These are phyloP conservation scores for Myotis vivesi DNA, from an alignment of 2,797 vertebrate genomes.

Conservation along the genomic window DNA sequence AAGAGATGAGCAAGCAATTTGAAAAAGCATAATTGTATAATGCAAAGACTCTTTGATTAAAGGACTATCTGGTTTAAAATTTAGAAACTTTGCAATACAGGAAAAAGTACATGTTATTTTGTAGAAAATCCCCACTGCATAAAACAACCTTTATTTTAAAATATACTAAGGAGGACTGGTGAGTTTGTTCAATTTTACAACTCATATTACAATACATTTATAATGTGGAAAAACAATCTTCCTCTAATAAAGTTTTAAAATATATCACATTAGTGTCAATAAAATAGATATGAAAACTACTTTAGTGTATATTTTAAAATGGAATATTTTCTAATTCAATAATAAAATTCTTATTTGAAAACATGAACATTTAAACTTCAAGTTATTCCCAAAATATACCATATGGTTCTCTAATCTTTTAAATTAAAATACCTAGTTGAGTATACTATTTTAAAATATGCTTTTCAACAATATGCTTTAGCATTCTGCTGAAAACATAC, in stretches of 20 bases:
- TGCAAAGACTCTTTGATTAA: background rate
- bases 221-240: background rate
- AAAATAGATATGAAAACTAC: background rate
- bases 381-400: background rate
- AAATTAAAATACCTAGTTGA: background rate
- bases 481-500: background rate
- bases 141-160: background rate
- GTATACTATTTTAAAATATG: background rate
- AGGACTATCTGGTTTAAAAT: background rate
- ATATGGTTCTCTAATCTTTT: background rate
- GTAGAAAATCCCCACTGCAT: background rate
- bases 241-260: background rate
- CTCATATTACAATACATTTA: background rate
- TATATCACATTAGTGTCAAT: background rate
- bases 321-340: background rate
- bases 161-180: background rate
- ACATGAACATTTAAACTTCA: background rate
- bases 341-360: background rate
- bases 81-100: constrained; percentile 14
- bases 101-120: constrained; percentile 10
- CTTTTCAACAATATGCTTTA: background rate
- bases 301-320: background rate
- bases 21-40: background rate
- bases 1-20: background rate
- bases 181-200: background rate